A percentile compares a stretch with the other conserved stretches of the same genome.
These are phyloP conservation scores for Catostomus latipinnis DNA, from an alignment of 2,797 vertebrate genomes.

Conservation along the genomic window DNA sequence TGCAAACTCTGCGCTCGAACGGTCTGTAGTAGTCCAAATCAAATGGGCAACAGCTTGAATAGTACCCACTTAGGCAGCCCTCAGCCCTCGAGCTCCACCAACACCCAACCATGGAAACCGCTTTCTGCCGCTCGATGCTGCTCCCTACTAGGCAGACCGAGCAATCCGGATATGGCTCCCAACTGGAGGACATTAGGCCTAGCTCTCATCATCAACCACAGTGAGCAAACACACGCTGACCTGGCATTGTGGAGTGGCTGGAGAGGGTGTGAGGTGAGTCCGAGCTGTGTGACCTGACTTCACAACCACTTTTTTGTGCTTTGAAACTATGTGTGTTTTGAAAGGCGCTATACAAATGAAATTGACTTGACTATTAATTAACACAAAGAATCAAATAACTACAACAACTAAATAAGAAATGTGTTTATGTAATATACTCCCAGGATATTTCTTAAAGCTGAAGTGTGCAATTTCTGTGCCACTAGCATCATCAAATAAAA, in stretches of 20 bases:
- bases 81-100: constrained; percentile 70
- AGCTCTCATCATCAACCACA: constrained; percentile 49
- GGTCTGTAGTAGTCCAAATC: constrained; percentile 81
- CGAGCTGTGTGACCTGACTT: constrained; percentile 21
- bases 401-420: background rate
- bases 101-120: constrained; percentile 59
- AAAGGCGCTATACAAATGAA: too few species aligned
- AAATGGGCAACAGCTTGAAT: constrained; percentile 88
- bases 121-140: constrained; percentile 24
- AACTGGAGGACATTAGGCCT: constrained; percentile 55
- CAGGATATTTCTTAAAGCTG: background rate
- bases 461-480: too few species aligned
- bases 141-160: constrained; percentile 43
- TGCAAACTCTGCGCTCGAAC: constrained; percentile 82
- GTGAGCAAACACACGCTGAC: constrained; percentile 58
- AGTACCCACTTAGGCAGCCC: constrained; percentile 86
- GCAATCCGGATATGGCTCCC: constrained; percentile 40
- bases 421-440: background rate
- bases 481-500: too few species aligned
- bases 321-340: too few species aligned
- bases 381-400: background rate
- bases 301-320: background rate
- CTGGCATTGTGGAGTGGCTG: constrained; percentile 34
- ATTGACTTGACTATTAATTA: too few species aligned
- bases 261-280: constrained; percentile 32